These are phyloP conservation scores for Lithosia quadra DNA, from an alignment of 2,888 invertebrate genomes.

Conservation along the genomic window DNA sequence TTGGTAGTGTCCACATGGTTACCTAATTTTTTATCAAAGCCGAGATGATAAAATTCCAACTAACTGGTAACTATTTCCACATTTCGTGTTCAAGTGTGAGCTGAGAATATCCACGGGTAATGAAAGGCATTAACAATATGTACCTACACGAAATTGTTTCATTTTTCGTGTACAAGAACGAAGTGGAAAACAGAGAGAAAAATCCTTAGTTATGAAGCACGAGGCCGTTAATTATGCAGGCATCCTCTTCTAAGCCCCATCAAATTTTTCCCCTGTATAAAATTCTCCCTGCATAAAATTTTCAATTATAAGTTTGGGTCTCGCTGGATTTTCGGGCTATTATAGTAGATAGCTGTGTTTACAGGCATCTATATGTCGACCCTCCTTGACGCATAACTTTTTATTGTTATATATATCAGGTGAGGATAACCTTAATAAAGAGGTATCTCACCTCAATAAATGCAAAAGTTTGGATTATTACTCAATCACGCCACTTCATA, in stretches of 20 bases:
- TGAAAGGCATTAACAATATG: not conserved
- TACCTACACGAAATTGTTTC: not conserved
- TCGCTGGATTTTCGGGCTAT: constrained; percentile 17
- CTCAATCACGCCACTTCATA: no score
- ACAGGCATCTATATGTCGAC: not conserved
- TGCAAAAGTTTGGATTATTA: no score
- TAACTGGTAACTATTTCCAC: no score
- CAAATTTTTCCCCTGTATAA: constrained; percentile 19
- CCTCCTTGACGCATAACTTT: not conserved
- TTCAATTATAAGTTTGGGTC: constrained; percentile 20
- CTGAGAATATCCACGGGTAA: not conserved
- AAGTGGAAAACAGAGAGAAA: not conserved
- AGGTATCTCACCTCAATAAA: no score
- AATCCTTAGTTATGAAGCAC: constrained; percentile 25
- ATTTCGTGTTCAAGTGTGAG: no score
- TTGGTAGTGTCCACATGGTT: no score
- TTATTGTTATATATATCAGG: not conserved
- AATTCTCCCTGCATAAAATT: constrained; percentile 20
- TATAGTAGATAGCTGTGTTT: constrained; percentile 8
- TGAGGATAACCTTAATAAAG: no score
- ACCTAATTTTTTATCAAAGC: no score
- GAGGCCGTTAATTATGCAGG: constrained; percentile 32
- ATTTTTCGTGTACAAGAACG: not conserved
- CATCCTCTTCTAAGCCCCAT: constrained; percentile 11
- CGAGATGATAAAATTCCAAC: no score